Conservation (phyloP, 1,140 invertebrate species). For the Ceratina japonica region DNA sequence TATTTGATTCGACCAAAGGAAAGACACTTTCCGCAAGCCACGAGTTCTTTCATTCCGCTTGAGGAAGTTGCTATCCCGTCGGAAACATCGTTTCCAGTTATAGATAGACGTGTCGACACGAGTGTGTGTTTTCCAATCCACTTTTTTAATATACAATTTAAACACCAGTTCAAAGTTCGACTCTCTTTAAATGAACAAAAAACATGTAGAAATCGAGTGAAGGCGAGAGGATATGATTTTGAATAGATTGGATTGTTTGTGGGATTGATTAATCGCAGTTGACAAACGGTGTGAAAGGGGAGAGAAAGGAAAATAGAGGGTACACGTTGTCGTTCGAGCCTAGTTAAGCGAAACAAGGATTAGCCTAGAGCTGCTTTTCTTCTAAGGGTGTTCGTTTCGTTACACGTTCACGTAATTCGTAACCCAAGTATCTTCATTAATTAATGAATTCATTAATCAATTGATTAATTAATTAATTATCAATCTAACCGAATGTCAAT, state of each 20-base stretch:
- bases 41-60: not conserved
- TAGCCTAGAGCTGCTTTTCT: constrained; percentile 20
- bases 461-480: not conserved
- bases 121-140: too few species aligned
- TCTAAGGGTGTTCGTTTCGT: constrained; percentile 19
- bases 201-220: not conserved
- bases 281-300: not conserved
- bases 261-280: too few species aligned
- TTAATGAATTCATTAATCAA: too few species aligned
- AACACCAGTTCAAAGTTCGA: not conserved
- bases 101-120: not conserved
- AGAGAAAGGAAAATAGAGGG: constrained; percentile 9
- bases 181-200: too few species aligned
- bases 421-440: not conserved
- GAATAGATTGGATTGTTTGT: not conserved
- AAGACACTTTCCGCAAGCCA: not conserved
- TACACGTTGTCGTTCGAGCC: constrained; percentile 40
- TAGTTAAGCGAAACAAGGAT: constrained; percentile 34
- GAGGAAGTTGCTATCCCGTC: not conserved
- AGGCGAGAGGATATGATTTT: not conserved
- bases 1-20: not conserved
- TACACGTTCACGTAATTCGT: not conserved
- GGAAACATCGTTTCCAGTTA: not conserved
- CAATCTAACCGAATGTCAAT: not conserved
- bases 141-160: too few species aligned